These are phyloP conservation scores for Poecilobothrus nobilitatus DNA, from an alignment of 2,888 invertebrate species.

Conservation along the genomic window DNA sequence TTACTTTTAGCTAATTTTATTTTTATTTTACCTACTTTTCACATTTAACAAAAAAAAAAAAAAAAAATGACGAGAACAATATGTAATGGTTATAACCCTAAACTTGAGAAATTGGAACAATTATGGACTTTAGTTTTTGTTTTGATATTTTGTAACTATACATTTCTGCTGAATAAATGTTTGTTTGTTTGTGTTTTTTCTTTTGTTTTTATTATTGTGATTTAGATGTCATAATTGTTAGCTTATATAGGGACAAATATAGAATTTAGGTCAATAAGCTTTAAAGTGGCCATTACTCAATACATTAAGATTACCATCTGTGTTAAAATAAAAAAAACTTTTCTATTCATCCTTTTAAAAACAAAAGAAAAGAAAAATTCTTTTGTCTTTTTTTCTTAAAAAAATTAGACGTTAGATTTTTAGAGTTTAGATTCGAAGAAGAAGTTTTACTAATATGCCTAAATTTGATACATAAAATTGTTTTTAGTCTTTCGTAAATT, in stretches of 20 bases:
- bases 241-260: background rate
- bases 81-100: background rate
- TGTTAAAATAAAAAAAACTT: too few relatives aligned
- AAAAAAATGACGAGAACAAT: background rate
- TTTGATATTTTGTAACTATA: background rate
- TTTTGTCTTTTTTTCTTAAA: too few relatives aligned
- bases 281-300: too few relatives aligned
- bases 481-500: too few relatives aligned
- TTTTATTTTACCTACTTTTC: background rate
- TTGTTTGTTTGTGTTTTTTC: background rate
- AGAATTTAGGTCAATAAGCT: background rate
- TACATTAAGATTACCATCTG: too few relatives aligned
- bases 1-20: background rate
- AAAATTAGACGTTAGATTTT: too few relatives aligned
- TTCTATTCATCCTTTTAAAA: too few relatives aligned
- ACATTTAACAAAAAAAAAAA: background rate
- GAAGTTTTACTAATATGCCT: too few relatives aligned
- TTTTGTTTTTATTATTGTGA: background rate
- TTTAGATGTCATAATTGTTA: background rate
- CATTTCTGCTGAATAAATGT: too few relatives aligned
- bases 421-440: too few relatives aligned
- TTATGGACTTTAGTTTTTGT: background rate
- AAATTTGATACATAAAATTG: too few relatives aligned
- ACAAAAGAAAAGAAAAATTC: too few relatives aligned
- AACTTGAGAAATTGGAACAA: conserved; percentile 1